Conservation (phyloP, 2,797 vertebrate genomes). For the Amniataba percoides region DNA sequence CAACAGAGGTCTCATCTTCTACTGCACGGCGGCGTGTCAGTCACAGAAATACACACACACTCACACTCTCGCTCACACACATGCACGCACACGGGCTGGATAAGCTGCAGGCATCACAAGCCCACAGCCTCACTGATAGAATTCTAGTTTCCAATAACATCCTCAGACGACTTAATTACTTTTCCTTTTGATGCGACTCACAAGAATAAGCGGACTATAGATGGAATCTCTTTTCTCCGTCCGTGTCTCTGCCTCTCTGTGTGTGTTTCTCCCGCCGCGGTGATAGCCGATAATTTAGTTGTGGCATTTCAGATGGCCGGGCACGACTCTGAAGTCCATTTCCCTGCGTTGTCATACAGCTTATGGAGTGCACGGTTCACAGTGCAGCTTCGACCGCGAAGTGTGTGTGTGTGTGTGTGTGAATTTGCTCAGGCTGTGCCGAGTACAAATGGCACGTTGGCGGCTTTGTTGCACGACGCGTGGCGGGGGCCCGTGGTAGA, state of each 20-base stretch:
- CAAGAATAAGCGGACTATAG: slow-evolving; percentile 78
- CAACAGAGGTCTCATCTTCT: slow-evolving; percentile 82
- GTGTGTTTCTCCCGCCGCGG: slow-evolving; percentile 41
- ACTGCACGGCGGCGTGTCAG: slow-evolving; percentile 56
- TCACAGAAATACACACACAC: slow-evolving; percentile 54
- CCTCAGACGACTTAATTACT: slow-evolving; percentile 88
- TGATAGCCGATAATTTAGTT: slow-evolving; percentile 70
- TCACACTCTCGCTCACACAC: slow-evolving; percentile 41
- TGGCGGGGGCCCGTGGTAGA: neutral
- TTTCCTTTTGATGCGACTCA: slow-evolving; percentile 81
- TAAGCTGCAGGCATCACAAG: slow-evolving; percentile 82
- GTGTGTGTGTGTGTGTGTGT: neutral
- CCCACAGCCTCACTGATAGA: slow-evolving; percentile 80
- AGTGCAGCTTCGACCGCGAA: neutral
- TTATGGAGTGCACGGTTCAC: slow-evolving; percentile 36
- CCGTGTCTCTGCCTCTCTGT: slow-evolving; percentile 24
- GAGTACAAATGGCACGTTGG: slow-evolving; percentile 5
- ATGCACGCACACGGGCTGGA: slow-evolving; percentile 51
- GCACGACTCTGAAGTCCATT: slow-evolving; percentile 54
- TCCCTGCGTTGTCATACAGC: slow-evolving; percentile 46
- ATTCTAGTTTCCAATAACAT: slow-evolving; percentile 85
- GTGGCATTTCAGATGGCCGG: slow-evolving; percentile 59
- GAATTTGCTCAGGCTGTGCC: slow-evolving; percentile 1
- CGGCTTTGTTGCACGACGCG: slow-evolving; percentile 23
- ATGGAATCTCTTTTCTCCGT: slow-evolving; percentile 74